Conservation (phyloP, 1,140 invertebrate genomes). For the Coboldia fuscipes region DNA sequence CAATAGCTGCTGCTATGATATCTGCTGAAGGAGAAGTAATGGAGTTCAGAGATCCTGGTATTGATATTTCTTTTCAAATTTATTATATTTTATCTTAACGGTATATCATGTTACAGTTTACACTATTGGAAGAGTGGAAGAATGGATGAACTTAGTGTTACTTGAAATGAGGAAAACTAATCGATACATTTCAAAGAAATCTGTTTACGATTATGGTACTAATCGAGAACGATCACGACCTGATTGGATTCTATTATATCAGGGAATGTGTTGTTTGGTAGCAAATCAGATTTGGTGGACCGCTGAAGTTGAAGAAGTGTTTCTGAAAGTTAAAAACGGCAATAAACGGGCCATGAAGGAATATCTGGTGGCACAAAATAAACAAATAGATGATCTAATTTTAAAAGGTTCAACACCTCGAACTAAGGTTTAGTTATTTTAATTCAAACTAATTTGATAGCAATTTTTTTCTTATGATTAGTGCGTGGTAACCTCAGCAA, state of each 20-base stretch:
- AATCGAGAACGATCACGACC: constrained; percentile 28
- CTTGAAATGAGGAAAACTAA: constrained; percentile 67
- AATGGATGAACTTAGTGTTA: constrained; percentile 74
- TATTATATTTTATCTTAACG: not conserved
- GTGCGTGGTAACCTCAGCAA: constrained; percentile 33
- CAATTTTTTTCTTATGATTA: not conserved
- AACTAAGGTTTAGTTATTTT: not conserved
- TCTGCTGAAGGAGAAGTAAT: constrained; percentile 71
- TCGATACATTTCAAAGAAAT: constrained; percentile 68
- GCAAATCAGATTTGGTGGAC: constrained; percentile 88
- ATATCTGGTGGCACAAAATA: constrained; percentile 56
- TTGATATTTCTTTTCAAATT: constrained; percentile 12
- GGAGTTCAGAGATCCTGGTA: constrained; percentile 42
- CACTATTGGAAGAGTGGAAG: constrained; percentile 53
- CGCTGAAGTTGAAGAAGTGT: constrained; percentile 76
- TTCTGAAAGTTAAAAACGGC: constrained; percentile 49
- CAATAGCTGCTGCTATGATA: constrained; percentile 53
- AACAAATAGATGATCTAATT: constrained; percentile 67
- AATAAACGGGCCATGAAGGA: constrained; percentile 75
- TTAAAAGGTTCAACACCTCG: constrained; percentile 26
- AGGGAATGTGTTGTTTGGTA: constrained; percentile 69
- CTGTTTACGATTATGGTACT: constrained; percentile 66
- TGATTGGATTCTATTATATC: constrained; percentile 72
- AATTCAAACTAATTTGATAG: not conserved
- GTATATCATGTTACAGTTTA: constrained; percentile 14